A percentile compares a stretch with the other conserved stretches of the same genome.
These are phyloP conservation scores for Coccyzus lansbergi DNA, from an alignment of 2,797 vertebrate genomes.

Conservation along the genomic window DNA sequence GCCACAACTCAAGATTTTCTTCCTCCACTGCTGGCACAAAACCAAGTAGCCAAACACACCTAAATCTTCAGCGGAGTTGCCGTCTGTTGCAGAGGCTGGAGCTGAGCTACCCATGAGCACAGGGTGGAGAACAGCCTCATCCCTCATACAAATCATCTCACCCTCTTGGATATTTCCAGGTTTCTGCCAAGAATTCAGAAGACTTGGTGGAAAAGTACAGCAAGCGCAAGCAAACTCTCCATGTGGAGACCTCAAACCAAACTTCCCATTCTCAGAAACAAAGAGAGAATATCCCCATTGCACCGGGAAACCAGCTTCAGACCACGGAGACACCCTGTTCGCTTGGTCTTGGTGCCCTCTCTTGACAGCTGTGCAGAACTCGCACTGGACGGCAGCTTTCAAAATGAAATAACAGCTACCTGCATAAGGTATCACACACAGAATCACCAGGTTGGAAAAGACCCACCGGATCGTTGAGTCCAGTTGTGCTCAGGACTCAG, in stretches of 20 bases:
- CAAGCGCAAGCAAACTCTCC: not conserved
- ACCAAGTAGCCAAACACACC: not conserved
- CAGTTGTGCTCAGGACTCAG: not conserved
- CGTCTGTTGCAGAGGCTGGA: not conserved
- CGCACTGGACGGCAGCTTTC: not conserved
- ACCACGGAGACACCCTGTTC: not conserved
- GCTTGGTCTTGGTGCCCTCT: conserved; percentile 32
- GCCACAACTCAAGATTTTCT: not conserved
- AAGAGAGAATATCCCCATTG: not conserved
- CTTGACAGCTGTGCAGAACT: not conserved
- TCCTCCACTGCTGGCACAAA: not conserved
- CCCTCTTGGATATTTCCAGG: not conserved
- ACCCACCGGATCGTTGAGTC: too few species aligned
- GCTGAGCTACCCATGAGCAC: not conserved
- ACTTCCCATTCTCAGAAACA: not conserved
- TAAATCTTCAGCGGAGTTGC: not conserved
- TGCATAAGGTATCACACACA: fast-evolving
- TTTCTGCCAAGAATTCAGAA: not conserved
- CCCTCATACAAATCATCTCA: not conserved
- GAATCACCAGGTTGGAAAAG: too few species aligned
- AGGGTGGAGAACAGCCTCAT: not conserved
- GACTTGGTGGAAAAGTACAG: not conserved
- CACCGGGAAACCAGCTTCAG: not conserved
- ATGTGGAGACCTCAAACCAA: not conserved
- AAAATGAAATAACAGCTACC: fast-evolving